Conservation (phyloP, 2,113 vertebrate genomes). For the Tichodroma muraria region DNA sequence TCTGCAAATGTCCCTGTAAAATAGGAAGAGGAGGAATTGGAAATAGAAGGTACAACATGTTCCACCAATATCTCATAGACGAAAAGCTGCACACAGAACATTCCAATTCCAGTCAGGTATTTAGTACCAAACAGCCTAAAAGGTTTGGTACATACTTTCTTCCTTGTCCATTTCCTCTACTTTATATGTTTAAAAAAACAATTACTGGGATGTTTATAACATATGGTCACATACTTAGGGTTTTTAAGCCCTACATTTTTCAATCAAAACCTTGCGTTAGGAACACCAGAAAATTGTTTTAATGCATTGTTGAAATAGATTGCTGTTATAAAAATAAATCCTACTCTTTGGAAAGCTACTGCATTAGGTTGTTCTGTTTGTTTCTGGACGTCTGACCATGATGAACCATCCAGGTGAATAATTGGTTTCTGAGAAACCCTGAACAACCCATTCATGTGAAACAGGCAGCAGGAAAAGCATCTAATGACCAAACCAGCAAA, state of each 20-base stretch:
- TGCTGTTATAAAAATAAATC: neutral
- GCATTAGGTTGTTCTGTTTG: neutral
- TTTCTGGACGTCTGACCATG: neutral
- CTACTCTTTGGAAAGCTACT: neutral
- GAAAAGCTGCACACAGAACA: neutral
- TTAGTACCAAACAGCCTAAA: neutral
- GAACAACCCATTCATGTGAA: neutral
- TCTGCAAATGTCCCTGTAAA: neutral
- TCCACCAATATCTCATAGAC: neutral
- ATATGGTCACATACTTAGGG: constrained; percentile 4
- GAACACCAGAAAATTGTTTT: constrained; percentile 2
- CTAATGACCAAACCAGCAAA: neutral
- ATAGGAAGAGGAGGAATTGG: neutral
- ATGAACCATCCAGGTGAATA: neutral
- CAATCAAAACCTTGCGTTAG: neutral
- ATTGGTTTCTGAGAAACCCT: neutral
- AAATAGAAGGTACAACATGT: neutral
- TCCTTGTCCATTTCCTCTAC: neutral
- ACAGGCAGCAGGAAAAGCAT: neutral
- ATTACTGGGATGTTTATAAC: constrained; percentile 42
- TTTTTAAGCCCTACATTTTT: constrained; percentile 31
- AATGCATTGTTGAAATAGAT: neutral
- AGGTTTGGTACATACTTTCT: neutral
- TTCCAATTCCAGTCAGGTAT: neutral
- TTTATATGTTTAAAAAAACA: constrained; percentile 26